Percentiles rank a stretch among this genome's conserved stretches.
Evolutionary conservation across 2,888 invertebrate genomes (phyloP).

Genomic region (Cordilura impudica): DNA sequence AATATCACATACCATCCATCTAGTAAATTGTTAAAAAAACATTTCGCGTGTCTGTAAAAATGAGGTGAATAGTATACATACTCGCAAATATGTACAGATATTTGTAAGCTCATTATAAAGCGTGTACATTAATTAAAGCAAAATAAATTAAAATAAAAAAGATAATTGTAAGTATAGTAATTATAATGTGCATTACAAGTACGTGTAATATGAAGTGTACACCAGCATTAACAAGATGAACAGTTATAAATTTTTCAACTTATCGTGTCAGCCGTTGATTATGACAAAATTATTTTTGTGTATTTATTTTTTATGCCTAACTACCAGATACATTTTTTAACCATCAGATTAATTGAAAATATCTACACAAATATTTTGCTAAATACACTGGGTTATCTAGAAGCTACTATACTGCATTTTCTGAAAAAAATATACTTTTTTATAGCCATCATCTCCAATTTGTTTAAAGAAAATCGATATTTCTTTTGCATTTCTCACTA

Average conservation of each 20-base stretch:
- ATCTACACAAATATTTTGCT: too few relatives aligned
- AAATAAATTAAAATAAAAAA: background rate
- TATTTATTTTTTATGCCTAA: background rate
- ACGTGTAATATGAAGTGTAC: background rate
- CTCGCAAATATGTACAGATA: background rate
- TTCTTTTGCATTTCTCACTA: too few relatives aligned
- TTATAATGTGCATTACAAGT: slow-evolving; percentile 3
- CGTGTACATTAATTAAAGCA: slow-evolving; percentile 5
- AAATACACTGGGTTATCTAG: too few relatives aligned
- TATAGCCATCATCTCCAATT: too few relatives aligned
- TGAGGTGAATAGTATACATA: background rate
- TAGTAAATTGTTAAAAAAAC: slow-evolving; percentile 37
- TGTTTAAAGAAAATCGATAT: too few relatives aligned
- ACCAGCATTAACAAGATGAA: slow-evolving; percentile 34
- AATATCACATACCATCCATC: slow-evolving; percentile 42
- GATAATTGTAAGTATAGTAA: too few relatives aligned
- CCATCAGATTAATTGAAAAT: too few relatives aligned
- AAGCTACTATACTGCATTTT: too few relatives aligned
- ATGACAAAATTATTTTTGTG: slow-evolving; percentile 5
- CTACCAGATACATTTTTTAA: background rate
- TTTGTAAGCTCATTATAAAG: background rate
- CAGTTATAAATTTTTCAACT: slow-evolving; percentile 47
- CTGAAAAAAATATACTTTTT: too few relatives aligned
- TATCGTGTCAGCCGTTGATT: slow-evolving; percentile 53
- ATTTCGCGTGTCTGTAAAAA: slow-evolving; percentile 9